Base-by-base conservation (phyloP, 2,797 vertebrate species). In the Phoeniculus purpureus region DNA sequence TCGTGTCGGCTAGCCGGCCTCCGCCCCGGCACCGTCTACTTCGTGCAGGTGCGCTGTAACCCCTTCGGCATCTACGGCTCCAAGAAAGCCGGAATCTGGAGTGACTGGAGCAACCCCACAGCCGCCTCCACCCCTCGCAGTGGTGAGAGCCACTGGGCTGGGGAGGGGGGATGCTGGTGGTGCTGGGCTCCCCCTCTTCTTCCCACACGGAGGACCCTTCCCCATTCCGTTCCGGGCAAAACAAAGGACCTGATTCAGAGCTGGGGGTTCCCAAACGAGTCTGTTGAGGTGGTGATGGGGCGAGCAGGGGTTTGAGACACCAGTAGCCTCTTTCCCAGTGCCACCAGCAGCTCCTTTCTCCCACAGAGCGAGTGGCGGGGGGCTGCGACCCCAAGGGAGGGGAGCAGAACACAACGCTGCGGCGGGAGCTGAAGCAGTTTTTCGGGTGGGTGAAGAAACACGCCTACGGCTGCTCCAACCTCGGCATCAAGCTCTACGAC, bases 381-480 rank as follows among this genome's bases (percentile, higher is more conserved):
- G 93, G 98, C 89, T 96, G 98, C 21, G 98, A 98, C 90, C 97
- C 97, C 52, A 97, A 98, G 61, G 97, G 94, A 0, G 98, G 98
- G 2, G 98, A 99, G 96, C 98, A 98, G n/a, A 99, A 99, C 98
- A 99, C 98, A 77, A 99, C 99, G 21, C 97, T 99, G 89, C 98
- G 99, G 48, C 96, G 99, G 94, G 99, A 99, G 97, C 98, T 99
- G 93, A 99, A 99, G 97, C 99, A 99, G 98, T 99, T 99, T 93
- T 99, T 99, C n/a, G 98, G 99, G 86, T 99, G 99, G 99, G 98
- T 99, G 92, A 98, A 99, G 94, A 99, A 99, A 87, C 99, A 99
- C 73, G 98, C 99, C 31, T 99, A 99, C 76, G 98, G 98, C 94
- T 99, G 99, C 97, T 98, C 98, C 91, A 99, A 99, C 95, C 98